Conservation (phyloP, 1,140 invertebrate species). For the Sycophila sp. region DNA sequence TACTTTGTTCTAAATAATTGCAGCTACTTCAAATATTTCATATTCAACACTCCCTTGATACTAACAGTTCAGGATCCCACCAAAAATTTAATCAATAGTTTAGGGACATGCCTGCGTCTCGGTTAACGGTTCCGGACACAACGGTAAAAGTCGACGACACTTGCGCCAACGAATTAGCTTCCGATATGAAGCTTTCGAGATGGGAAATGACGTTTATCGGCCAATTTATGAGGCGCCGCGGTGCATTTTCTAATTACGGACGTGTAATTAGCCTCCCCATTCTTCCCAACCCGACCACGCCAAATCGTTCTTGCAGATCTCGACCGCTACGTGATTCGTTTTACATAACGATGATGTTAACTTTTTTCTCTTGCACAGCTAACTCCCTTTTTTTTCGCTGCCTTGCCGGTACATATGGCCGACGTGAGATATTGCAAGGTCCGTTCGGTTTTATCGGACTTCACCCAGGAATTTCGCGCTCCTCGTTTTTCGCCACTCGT, state of each 20-base stretch:
- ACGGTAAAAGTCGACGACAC: not conserved
- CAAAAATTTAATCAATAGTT: too few species aligned
- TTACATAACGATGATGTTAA: slow-evolving; percentile 9
- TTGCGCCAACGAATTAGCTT: not conserved
- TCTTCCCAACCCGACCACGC: too few species aligned
- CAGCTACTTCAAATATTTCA: too few species aligned
- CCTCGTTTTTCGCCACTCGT: too few species aligned
- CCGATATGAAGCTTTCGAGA: not conserved
- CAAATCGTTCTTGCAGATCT: slow-evolving; percentile 13
- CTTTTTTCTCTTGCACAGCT: slow-evolving; percentile 1
- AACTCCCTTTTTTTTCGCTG: not conserved
- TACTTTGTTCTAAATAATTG: too few species aligned
- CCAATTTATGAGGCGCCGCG: not conserved
- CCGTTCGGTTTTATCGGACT: too few species aligned
- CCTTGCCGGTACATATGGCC: not conserved
- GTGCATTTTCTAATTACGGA: slow-evolving; percentile 23
- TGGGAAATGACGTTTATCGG: slow-evolving; percentile 5
- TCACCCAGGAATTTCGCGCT: too few species aligned
- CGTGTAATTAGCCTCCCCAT: slow-evolving; percentile 17
- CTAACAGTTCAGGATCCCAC: too few species aligned
- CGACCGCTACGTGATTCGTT: slow-evolving; percentile 11
- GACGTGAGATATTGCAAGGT: too few species aligned
- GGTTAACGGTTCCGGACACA: too few species aligned
- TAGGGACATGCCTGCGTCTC: too few species aligned
- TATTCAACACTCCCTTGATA: too few species aligned